These are phyloP conservation scores for Tiphia femorata DNA, from an alignment of 2,888 invertebrate species.

Conservation along the genomic window DNA sequence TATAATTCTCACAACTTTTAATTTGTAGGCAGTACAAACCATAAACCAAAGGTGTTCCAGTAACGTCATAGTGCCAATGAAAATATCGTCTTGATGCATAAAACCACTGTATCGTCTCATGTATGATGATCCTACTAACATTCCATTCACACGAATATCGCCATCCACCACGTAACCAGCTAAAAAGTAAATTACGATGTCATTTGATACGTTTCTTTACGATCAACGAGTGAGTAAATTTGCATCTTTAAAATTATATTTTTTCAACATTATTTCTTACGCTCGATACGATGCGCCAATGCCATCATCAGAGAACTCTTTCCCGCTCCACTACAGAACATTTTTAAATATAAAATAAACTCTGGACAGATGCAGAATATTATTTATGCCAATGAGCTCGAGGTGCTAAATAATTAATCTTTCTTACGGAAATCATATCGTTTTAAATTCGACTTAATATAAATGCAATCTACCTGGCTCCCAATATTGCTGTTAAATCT, in stretches of 20 bases:
- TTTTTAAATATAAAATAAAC: too few relatives aligned
- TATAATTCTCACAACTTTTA: too few relatives aligned
- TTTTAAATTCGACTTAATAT: neutral
- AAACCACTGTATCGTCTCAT: constrained; percentile 88
- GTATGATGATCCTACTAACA: constrained; percentile 76
- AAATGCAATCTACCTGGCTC: constrained; percentile 81
- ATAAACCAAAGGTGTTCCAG: constrained; percentile 89
- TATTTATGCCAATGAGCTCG: neutral
- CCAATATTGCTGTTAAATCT: constrained; percentile 86
- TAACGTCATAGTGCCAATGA: constrained; percentile 87
- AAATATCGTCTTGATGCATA: constrained; percentile 93
- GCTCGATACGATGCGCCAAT: constrained; percentile 81
- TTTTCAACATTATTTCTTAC: constrained; percentile 70
- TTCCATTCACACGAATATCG: constrained; percentile 84
- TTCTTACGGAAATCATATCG: neutral
- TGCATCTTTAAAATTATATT: too few relatives aligned
- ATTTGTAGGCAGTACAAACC: too few relatives aligned
- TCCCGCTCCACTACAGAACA: constrained; percentile 87
- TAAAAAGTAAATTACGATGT: constrained; percentile 11
- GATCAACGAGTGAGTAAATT: too few relatives aligned
- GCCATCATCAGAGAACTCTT: constrained; percentile 91
- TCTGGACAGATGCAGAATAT: neutral
- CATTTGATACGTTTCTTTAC: too few relatives aligned
- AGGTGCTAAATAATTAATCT: neutral
- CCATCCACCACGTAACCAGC: constrained; percentile 80